Percentiles rank a stretch among this genome's conserved stretches.
Evolutionary conservation across 1,140 invertebrate species (phyloP).

Genomic region (Cheumatopsyche charites): DNA sequence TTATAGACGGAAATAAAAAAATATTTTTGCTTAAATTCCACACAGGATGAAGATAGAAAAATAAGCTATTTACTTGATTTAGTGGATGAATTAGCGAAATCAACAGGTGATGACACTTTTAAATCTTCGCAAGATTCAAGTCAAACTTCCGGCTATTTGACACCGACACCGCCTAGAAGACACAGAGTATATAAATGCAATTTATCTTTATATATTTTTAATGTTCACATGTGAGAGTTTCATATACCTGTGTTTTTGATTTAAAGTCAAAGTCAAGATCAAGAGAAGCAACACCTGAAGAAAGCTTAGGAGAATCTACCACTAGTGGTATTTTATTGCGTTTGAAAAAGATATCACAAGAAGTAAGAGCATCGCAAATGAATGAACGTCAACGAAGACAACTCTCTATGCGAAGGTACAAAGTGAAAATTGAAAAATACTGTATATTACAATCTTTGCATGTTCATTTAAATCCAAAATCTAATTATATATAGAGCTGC

Average conservation of each 20-base stretch:
- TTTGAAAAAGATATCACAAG: constrained; percentile 54
- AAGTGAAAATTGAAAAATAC: no score
- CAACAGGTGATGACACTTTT: constrained; percentile 64
- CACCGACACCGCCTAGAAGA: constrained; percentile 58
- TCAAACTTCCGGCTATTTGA: constrained; percentile 48
- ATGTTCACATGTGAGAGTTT: not conserved
- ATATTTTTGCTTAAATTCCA: constrained; percentile 17
- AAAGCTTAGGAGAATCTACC: constrained; percentile 44
- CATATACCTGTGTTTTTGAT: constrained; percentile 10
- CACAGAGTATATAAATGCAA: constrained; percentile 57
- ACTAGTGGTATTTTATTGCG: constrained; percentile 51
- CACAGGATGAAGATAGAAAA: constrained; percentile 68
- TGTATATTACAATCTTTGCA: no score
- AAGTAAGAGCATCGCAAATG: constrained; percentile 57
- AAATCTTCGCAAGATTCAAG: constrained; percentile 52
- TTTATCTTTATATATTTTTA: no score
- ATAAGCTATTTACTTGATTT: constrained; percentile 75
- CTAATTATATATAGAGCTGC: constrained; percentile 52
- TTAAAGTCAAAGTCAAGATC: constrained; percentile 55
- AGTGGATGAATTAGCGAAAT: constrained; percentile 75
- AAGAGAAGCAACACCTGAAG: constrained; percentile 57
- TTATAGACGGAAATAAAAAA: constrained; percentile 1
- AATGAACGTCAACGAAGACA: constrained; percentile 56
- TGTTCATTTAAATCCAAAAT: constrained; percentile 6
- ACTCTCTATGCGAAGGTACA: constrained; percentile 54